phyloP scores from a whole-genome alignment of 2,113 vertebrate genomes.

The Catagonus wagneri region DNA sequence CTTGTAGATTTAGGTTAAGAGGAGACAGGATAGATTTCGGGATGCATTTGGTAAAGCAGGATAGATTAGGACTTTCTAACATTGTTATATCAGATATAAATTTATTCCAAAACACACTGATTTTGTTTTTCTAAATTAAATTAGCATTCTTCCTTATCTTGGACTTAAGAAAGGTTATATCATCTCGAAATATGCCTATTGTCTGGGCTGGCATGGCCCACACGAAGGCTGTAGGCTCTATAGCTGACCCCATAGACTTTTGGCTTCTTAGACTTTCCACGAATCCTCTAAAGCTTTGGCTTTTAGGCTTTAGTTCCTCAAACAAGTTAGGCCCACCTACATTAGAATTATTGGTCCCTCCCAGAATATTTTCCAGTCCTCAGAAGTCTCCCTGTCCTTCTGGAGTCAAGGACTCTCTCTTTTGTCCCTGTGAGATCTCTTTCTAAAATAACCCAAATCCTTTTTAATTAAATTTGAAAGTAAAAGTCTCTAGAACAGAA shows the following conservation, averaged over 20 bases:
- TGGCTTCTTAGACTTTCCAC: neutral
- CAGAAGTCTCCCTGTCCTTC: neutral
- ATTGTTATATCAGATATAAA: neutral
- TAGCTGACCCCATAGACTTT: neutral
- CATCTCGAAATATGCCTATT: neutral
- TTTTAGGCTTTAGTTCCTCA: neutral
- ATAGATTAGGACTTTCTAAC: neutral
- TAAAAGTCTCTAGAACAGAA: neutral
- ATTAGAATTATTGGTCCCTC: neutral
- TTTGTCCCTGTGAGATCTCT: neutral
- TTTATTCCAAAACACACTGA: neutral
- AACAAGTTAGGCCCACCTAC: neutral
- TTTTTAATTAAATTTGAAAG: neutral
- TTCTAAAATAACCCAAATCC: conserved; percentile 1
- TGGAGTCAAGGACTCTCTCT: neutral
- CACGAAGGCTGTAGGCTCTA: neutral
- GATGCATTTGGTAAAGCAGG: neutral
- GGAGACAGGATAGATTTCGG: neutral
- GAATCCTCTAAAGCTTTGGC: neutral
- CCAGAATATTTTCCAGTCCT: neutral
- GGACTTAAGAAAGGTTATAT: neutral
- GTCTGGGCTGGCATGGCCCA: neutral
- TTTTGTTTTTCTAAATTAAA: conserved; percentile 14
- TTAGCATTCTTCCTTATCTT: neutral
- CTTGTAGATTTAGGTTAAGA: neutral